Conservation (phyloP, 1,140 invertebrate genomes). For the Heterodera schachtii region DNA sequence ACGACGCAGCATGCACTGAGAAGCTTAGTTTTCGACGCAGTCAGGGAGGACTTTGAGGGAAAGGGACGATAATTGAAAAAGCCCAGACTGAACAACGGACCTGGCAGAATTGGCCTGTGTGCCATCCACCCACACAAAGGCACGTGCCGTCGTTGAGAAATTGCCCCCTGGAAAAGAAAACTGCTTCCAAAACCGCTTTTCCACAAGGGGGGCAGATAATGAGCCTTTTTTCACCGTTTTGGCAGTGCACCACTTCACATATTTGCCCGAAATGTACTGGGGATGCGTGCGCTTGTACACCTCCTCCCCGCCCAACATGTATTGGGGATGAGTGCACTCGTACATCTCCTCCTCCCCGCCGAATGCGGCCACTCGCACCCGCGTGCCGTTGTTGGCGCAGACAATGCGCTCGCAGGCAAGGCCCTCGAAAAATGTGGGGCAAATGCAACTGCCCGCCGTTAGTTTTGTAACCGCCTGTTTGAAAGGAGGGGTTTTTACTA, state of each 20-base stretch:
- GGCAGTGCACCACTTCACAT: slow-evolving; percentile 54
- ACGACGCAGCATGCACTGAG: no score
- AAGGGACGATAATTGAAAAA: no score
- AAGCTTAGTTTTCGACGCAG: no score
- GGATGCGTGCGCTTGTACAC: slow-evolving; percentile 53
- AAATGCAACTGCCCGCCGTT: slow-evolving; percentile 47
- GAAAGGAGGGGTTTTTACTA: no score
- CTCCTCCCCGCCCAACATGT: slow-evolving; percentile 42
- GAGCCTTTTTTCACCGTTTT: slow-evolving; percentile 51
- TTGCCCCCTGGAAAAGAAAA: slow-evolving; percentile 21
- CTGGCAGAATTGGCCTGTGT: slow-evolving; percentile 55
- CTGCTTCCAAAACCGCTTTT: no score
- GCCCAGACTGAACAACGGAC: slow-evolving; percentile 6
- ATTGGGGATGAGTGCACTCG: slow-evolving; percentile 51
- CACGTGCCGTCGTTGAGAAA: slow-evolving; percentile 44
- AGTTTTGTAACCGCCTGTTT: slow-evolving; percentile 33
- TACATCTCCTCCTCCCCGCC: slow-evolving; percentile 40
- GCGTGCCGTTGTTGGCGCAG: slow-evolving; percentile 49
- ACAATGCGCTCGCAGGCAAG: slow-evolving; percentile 45
- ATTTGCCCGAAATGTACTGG: slow-evolving; percentile 48
- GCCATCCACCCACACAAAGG: slow-evolving; percentile 52
- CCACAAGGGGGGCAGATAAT: no score
- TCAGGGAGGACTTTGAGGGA: no score
- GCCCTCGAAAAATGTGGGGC: slow-evolving; percentile 49
- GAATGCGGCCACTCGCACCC: slow-evolving; percentile 22